Conservation (phyloP, 2,797 vertebrate genomes). For the Amazona finschi region DNA sequence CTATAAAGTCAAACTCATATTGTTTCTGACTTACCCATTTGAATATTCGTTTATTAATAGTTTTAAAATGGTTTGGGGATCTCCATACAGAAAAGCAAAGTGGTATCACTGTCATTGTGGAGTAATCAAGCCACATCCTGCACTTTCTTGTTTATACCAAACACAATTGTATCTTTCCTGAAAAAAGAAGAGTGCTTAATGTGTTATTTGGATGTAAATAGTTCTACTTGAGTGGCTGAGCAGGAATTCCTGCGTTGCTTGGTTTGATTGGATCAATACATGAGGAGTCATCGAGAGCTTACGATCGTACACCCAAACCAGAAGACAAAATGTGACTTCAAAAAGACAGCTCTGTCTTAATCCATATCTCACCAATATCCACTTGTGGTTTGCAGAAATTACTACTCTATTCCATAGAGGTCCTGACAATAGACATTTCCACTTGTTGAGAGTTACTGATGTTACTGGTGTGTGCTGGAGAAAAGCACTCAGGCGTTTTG, state of each 20-base stretch:
- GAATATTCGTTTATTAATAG: not conserved
- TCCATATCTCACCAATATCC: rapidly evolving
- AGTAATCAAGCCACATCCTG: not conserved
- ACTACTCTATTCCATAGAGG: rapidly evolving
- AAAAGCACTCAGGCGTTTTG: not conserved
- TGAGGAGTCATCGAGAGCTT: not conserved
- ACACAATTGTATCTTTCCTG: not conserved
- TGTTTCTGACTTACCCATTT: not conserved
- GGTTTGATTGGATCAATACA: rapidly evolving
- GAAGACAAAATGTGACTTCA: not conserved
- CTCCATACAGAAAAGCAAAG: not conserved
- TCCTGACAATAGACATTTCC: not conserved
- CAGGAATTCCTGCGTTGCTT: not conserved
- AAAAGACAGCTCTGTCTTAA: not conserved
- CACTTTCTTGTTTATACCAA: not conserved
- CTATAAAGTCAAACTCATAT: not conserved
- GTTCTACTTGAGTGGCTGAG: not conserved
- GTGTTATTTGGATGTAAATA: not conserved
- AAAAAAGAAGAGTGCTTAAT: not conserved
- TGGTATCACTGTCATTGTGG: not conserved
- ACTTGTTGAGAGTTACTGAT: not conserved
- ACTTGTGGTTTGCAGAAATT: not conserved
- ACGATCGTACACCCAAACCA: not conserved
- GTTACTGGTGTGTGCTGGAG: not conserved
- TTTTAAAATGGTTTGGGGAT: not conserved